Conservation (phyloP, 2,888 invertebrate species). For the Meteorus cinctellus region DNA sequence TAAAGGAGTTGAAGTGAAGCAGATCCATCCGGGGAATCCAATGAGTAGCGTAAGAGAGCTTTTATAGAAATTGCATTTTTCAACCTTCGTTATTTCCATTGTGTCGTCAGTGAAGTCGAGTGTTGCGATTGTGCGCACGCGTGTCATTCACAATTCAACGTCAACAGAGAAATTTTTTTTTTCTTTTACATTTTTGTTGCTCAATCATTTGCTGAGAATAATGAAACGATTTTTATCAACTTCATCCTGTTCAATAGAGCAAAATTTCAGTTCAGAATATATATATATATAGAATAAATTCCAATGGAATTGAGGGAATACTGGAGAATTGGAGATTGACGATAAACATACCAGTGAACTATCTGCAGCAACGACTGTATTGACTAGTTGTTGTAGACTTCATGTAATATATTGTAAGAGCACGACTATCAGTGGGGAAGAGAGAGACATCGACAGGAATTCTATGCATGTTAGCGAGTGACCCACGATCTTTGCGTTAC, state of each 20-base stretch:
- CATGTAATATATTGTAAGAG: neutral
- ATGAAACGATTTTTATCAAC: neutral
- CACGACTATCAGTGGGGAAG: neutral
- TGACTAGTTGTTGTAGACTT: neutral
- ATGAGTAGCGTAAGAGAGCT: slow-evolving; percentile 42
- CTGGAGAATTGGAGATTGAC: slow-evolving; percentile 5
- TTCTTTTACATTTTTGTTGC: neutral
- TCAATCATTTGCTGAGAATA: neutral
- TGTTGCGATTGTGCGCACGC: neutral
- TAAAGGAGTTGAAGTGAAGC: neutral
- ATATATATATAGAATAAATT: neutral
- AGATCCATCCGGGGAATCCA: slow-evolving; percentile 15
- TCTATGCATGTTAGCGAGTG: slow-evolving; percentile 15
- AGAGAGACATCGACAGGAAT: neutral
- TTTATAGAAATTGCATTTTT: slow-evolving; percentile 45
- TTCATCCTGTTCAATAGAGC: neutral
- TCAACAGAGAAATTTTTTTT: neutral
- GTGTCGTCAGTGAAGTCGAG: neutral
- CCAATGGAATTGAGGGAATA: slow-evolving; percentile 4
- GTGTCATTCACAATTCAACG: neutral
- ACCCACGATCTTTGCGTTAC: slow-evolving; percentile 18
- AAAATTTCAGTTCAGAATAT: neutral
- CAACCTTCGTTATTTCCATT: slow-evolving; percentile 44
- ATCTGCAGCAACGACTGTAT: neutral
- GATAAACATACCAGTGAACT: neutral